Percentiles rank a stretch among this genome's conserved stretches.
Evolutionary conservation across 1,140 invertebrate genomes (phyloP).

Genomic region (Penaeus indicus): DNA sequence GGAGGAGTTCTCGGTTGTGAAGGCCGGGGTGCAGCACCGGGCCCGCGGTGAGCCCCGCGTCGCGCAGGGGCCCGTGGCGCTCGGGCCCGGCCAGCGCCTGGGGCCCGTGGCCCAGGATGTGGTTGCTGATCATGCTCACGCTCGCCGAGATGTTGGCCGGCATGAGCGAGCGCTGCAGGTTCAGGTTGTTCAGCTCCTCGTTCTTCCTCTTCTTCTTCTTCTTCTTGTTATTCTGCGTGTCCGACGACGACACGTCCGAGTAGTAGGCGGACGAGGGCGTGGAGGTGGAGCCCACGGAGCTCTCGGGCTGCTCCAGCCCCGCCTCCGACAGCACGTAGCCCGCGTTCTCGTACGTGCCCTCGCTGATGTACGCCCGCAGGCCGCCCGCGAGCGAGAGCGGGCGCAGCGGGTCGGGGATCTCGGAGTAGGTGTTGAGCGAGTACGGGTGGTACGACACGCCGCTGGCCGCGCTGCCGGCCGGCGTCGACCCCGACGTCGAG

Average conservation of each 20-base stretch:
- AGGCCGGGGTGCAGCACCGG: slow-evolving; percentile 12
- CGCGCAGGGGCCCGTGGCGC: background rate
- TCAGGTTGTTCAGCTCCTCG: slow-evolving; percentile 42
- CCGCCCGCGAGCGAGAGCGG: slow-evolving; percentile 33
- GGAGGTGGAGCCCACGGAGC: slow-evolving; percentile 56
- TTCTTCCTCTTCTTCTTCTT: slow-evolving; percentile 62
- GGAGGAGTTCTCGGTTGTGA: slow-evolving; percentile 41
- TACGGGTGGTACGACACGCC: slow-evolving; percentile 54
- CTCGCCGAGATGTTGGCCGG: slow-evolving; percentile 52
- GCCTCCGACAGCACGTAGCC: slow-evolving; percentile 67
- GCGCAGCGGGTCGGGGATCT: slow-evolving; percentile 67
- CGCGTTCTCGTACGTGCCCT: slow-evolving; percentile 68
- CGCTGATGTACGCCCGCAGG: slow-evolving; percentile 62
- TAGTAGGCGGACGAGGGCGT: slow-evolving; percentile 68
- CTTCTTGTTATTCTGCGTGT: slow-evolving; percentile 60
- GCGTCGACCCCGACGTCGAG: slow-evolving; percentile 56
- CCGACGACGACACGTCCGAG: slow-evolving; percentile 66
- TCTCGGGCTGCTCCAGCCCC: slow-evolving; percentile 61
- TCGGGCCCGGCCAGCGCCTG: background rate
- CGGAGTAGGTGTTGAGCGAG: slow-evolving; percentile 68
- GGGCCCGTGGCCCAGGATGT: slow-evolving; percentile 27
- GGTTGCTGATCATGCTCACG: slow-evolving; percentile 53
- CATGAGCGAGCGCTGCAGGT: slow-evolving; percentile 39
- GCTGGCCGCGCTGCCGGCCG: slow-evolving; percentile 41
- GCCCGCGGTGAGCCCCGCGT: background rate